Evolutionary conservation across 2,888 invertebrate genomes (phyloP).

Genomic region (Catocala fraxini): DNA sequence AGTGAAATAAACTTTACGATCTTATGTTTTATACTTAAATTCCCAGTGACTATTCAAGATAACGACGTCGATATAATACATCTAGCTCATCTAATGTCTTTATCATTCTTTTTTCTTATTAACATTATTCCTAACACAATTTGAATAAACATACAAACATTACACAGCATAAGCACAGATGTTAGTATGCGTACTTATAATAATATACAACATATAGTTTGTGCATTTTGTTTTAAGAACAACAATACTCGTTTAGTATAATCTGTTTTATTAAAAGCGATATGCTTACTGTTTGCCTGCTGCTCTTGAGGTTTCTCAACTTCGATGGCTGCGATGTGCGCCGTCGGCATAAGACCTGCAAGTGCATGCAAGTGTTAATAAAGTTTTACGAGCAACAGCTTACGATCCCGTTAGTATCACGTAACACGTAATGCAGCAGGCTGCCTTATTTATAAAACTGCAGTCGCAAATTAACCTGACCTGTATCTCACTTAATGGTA

Average conservation of each 20-base stretch:
- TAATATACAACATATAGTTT: no score
- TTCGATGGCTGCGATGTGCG: conserved; percentile 70
- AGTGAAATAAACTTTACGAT: no score
- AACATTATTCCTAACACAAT: no score
- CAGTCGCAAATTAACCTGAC: conserved; percentile 4
- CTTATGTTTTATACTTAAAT: no score
- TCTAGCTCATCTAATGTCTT: no score
- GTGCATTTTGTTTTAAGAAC: no score
- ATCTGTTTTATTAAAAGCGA: background rate
- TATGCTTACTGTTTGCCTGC: conserved; percentile 69
- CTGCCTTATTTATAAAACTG: conserved; percentile 12
- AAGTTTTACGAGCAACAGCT: conserved; percentile 19
- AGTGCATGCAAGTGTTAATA: conserved; percentile 29
- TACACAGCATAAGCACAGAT: no score
- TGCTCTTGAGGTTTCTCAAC: conserved; percentile 76
- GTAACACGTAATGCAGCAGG: conserved; percentile 10
- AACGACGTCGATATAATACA: no score
- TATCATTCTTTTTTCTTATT: no score
- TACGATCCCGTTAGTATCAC: conserved; percentile 9
- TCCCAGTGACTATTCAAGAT: no score
- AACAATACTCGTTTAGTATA: background rate
- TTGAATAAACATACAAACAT: no score
- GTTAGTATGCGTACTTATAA: no score
- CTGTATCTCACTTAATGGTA: conserved; percentile 6
- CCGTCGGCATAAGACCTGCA: conserved; percentile 79